Base-by-base conservation (phyloP, 2,888 invertebrate species). In the Volucella zonaria region DNA sequence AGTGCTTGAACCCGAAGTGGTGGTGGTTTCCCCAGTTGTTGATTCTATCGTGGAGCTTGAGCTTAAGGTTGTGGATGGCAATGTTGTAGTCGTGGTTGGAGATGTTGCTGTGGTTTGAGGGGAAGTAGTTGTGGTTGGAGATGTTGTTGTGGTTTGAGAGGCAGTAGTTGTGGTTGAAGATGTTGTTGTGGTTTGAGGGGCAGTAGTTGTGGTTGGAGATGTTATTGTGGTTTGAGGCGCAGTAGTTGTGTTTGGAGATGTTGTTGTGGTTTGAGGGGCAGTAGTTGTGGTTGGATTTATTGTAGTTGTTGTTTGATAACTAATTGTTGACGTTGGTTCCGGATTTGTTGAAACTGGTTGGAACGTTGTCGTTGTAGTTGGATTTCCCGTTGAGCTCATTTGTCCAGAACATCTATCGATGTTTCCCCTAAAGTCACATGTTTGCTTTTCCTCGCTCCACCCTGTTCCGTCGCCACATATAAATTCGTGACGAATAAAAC, bases 381-480 rank as follows among this genome's bases (percentile, higher is more conserved):
- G 86, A 6, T 74, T 81, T 12, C 6, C 31, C 31, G 82, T 77
- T 31, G 73, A 31, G 40, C 86, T 88, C 0, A 86, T 87, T 73
- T 88, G 88, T 10, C 89, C 89, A n/a, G 87, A 87, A 74, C 91
- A 92, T 31, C 89, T 81, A 1, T 89, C 87, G 12, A 91, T 88
- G 62, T 90, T 91, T 3, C 90, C 91, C 8, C 92, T 91, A 88
- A 94, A 92, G 89, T 94, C 94, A 87, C 94, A 95, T 0, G 94
- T 93, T 88, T 93, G 93, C 68, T 93, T 91, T n/a, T 93, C 92
- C 88, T 94, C 93, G 88, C 95, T 95, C 95, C 95, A 95, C n/a
- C 93, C 93, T 0, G 95, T 95, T 47, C 94, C 95, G 77, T 93
- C 93, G 0, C 94, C 94, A 88, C 95, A 95, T 66, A 92, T 90